Evolutionary conservation across 2,888 invertebrate genomes (phyloP).

Genomic region (Tiphia femorata): DNA sequence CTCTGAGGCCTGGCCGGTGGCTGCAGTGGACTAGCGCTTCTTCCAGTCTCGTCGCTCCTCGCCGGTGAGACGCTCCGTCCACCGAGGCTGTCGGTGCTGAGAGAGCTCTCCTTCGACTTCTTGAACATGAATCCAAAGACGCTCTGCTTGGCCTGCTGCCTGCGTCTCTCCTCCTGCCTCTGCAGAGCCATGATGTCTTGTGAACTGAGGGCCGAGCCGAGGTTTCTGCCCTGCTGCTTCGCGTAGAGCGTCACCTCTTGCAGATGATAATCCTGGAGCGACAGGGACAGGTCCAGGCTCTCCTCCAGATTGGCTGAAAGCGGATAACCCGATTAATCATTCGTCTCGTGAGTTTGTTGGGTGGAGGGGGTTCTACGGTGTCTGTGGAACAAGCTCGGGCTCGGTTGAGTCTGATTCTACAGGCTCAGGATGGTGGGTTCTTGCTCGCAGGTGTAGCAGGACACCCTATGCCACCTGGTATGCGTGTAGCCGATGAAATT

Average conservation of each 20-base stretch:
- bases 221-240: slow-evolving; percentile 63
- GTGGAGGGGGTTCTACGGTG: too few relatives aligned
- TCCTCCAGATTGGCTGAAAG: slow-evolving; percentile 73
- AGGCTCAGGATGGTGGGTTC: background rate
- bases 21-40: slow-evolving; percentile 61
- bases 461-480: too few relatives aligned
- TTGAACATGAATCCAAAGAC: slow-evolving; percentile 73
- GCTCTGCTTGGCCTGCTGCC: slow-evolving; percentile 69
- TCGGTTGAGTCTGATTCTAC: background rate
- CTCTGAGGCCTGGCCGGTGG: slow-evolving; percentile 71
- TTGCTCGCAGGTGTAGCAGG: background rate
- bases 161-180: slow-evolving; percentile 72
- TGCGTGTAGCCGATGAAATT: slow-evolving; percentile 19
- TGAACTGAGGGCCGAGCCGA: slow-evolving; percentile 69
- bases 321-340: too few relatives aligned
- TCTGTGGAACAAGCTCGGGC: too few relatives aligned
- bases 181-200: slow-evolving; percentile 74
- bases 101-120: slow-evolving; percentile 68
- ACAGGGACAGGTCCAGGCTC: slow-evolving; percentile 72
- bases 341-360: too few relatives aligned
- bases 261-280: slow-evolving; percentile 76
- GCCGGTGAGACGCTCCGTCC: slow-evolving; percentile 73
- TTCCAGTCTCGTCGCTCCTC: slow-evolving; percentile 73
- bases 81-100: slow-evolving; percentile 70
- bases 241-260: slow-evolving; percentile 76